Conservation (phyloP, 2,113 vertebrate species). For the Accipiter cooperii region DNA sequence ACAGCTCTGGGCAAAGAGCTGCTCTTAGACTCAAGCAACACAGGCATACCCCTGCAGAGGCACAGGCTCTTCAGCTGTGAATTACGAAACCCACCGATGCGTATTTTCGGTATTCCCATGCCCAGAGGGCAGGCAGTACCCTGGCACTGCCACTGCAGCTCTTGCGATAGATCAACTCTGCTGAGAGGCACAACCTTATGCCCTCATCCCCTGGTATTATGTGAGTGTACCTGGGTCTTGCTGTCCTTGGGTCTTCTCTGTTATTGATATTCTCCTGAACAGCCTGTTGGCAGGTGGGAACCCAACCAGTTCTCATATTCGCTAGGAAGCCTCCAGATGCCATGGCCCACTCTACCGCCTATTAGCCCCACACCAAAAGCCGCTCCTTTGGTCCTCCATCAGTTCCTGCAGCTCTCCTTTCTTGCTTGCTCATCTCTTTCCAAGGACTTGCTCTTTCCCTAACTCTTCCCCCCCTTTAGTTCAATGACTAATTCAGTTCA, state of each 20-base stretch:
- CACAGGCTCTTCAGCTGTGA: neutral
- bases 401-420: neutral
- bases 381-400: neutral
- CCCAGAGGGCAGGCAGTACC: neutral
- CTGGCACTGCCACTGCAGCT: neutral
- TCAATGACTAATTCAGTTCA: neutral
- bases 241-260: neutral
- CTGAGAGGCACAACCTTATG: neutral
- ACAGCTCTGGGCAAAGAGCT: neutral
- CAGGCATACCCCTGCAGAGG: rapidly evolving
- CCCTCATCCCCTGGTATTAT: neutral
- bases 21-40: neutral
- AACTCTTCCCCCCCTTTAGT: neutral
- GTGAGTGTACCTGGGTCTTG: neutral
- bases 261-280: neutral
- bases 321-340: neutral
- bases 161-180: neutral
- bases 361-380: neutral
- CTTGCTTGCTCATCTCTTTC: neutral
- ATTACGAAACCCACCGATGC: rapidly evolving
- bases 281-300: neutral
- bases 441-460: neutral
- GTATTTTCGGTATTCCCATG: neutral
- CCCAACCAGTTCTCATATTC: neutral
- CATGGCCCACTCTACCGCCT: neutral